Conservation (phyloP, 2,113 vertebrate species). For the Steatornis caripensis region DNA sequence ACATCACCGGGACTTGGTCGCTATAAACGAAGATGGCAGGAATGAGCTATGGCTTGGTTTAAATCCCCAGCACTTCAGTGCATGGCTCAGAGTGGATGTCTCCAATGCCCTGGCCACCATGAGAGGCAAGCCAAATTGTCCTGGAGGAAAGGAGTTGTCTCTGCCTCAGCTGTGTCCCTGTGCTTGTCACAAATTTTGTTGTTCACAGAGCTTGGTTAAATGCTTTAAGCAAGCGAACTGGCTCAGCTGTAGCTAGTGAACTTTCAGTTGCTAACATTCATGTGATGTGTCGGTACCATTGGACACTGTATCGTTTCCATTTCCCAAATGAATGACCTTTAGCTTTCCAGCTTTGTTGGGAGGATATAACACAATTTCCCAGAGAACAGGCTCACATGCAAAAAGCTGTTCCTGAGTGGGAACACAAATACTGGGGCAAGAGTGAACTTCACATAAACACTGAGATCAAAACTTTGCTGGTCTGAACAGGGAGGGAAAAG, state of each 20-base stretch:
- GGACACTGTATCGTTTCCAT: not conserved
- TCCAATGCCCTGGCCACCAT: not conserved
- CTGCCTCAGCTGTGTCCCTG: not conserved
- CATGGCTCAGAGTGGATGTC: not conserved
- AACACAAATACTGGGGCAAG: slow-evolving; percentile 28
- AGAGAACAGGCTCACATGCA: not conserved
- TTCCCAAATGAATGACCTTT: slow-evolving; percentile 49
- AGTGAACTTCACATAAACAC: slow-evolving; percentile 32
- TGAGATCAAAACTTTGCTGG: not conserved
- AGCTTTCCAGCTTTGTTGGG: not conserved
- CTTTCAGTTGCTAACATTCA: not conserved
- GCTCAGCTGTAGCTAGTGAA: not conserved
- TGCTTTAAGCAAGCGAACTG: not conserved
- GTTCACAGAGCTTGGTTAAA: not conserved
- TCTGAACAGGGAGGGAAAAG: not conserved
- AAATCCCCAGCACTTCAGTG: not conserved
- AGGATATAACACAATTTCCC: slow-evolving; percentile 43
- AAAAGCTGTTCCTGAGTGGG: slow-evolving; percentile 30
- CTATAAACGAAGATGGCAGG: not conserved
- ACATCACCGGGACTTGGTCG: fast-evolving
- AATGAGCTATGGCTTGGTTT: not conserved
- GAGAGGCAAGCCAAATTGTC: not conserved
- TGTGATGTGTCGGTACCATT: not conserved
- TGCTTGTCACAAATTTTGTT: not conserved
- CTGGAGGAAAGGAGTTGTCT: not conserved